Evolutionary conservation across 2,113 vertebrate genomes (phyloP).

Genomic region (Cryptomyrus ogoouensis): DNA sequence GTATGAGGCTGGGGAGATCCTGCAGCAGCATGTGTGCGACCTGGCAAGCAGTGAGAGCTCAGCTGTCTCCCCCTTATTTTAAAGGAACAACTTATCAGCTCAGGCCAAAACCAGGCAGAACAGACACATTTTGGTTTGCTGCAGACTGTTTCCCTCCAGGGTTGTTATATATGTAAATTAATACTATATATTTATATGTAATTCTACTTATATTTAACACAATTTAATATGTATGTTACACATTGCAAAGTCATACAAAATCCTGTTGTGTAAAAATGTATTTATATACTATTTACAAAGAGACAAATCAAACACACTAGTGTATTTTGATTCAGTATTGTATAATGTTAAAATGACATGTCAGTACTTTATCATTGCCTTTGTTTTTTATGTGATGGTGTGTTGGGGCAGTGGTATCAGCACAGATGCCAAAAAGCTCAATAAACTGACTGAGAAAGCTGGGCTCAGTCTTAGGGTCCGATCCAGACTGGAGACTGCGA

Average conservation of each 20-base stretch:
- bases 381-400: background rate
- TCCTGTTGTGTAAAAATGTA: background rate
- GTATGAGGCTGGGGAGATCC: constrained; percentile 50
- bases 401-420: background rate
- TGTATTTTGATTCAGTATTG: background rate
- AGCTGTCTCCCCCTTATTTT: constrained; percentile 51
- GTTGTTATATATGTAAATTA: background rate
- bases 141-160: constrained; percentile 17
- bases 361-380: background rate
- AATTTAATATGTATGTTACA: background rate
- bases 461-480: background rate
- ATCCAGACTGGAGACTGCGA: background rate
- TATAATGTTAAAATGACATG: background rate
- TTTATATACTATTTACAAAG: background rate
- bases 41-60: constrained; percentile 53
- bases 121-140: constrained; percentile 36
- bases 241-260: background rate
- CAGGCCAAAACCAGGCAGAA: constrained; percentile 58
- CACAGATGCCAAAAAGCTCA: background rate
- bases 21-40: constrained; percentile 33
- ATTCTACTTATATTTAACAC: background rate
- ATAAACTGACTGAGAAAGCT: background rate
- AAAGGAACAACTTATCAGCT: constrained; percentile 53
- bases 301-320: background rate
- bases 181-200: background rate